phyloP scores from a whole-genome alignment of 2,888 invertebrate species.

The Cheiracanthium punctorium region DNA sequence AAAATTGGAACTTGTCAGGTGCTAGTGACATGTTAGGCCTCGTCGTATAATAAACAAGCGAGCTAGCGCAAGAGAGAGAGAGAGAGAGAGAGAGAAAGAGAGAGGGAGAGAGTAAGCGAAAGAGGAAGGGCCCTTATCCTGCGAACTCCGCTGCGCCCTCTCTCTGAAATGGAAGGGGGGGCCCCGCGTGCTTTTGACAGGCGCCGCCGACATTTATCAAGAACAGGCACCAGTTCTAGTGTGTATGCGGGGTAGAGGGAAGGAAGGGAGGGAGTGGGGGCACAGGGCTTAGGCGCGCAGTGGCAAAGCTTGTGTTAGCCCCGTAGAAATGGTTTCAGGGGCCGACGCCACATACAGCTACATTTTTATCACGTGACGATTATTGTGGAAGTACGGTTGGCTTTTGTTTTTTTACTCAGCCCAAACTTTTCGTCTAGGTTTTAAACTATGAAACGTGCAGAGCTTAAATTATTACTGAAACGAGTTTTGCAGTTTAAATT shows the following conservation, averaged over 20 bases:
- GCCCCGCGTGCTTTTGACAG: slow-evolving; percentile 61
- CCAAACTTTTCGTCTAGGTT: no score
- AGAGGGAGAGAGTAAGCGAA: slow-evolving; percentile 18
- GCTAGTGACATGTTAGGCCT: slow-evolving; percentile 67
- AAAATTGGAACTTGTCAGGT: slow-evolving; percentile 67
- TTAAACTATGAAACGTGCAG: no score
- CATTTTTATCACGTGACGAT: no score
- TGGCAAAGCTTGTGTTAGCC: slow-evolving; percentile 60
- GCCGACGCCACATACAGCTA: slow-evolving; percentile 18
- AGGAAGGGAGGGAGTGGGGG: slow-evolving; percentile 11
- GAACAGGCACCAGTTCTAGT: slow-evolving; percentile 55
- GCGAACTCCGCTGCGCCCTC: slow-evolving; percentile 39
- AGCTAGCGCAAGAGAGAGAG: slow-evolving; percentile 18
- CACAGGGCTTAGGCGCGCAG: slow-evolving; percentile 41
- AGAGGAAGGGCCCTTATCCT: slow-evolving; percentile 36
- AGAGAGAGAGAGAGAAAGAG: neutral
- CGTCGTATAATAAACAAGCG: slow-evolving; percentile 66
- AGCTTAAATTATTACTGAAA: no score
- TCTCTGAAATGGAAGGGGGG: slow-evolving; percentile 57
- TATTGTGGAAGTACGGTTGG: no score
- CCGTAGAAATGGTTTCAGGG: slow-evolving; percentile 26
- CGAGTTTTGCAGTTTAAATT: no score
- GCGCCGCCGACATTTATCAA: slow-evolving; percentile 70
- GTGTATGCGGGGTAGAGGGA: neutral
- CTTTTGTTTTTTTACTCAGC: no score